A percentile compares a stretch with the other conserved stretches of the same genome.
phyloP scores from a whole-genome alignment of 1,140 invertebrate genomes.

The Dryas iulia region DNA sequence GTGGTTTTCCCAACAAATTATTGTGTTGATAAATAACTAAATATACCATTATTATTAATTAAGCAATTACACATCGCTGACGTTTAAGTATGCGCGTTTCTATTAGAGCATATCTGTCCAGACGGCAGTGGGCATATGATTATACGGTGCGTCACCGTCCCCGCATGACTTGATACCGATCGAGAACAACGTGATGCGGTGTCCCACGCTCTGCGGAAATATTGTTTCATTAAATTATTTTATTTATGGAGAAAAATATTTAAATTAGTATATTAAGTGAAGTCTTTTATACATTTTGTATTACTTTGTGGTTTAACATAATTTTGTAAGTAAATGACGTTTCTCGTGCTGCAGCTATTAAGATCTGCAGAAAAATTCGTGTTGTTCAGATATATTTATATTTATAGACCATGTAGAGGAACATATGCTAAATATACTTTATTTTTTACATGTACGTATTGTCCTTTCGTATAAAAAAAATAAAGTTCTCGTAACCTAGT shows the following conservation, averaged over 20 bases:
- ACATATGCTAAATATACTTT: background rate
- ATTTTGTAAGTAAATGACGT: background rate
- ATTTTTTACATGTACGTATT: background rate
- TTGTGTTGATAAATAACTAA: background rate
- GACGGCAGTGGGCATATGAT: constrained; percentile 14
- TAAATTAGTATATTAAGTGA: background rate
- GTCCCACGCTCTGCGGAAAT: constrained; percentile 21
- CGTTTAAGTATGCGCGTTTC: background rate
- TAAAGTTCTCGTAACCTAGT: no score
- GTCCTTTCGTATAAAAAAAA: no score
- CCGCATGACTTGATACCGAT: constrained; percentile 24
- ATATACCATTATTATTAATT: background rate
- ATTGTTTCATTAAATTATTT: background rate
- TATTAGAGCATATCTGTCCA: background rate
- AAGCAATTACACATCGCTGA: background rate
- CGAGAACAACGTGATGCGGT: constrained; percentile 3
- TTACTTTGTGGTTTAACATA: background rate
- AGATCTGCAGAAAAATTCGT: background rate
- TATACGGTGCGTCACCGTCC: constrained; percentile 22
- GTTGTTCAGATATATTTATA: background rate
- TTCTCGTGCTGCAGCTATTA: background rate
- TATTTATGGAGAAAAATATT: background rate
- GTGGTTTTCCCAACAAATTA: background rate
- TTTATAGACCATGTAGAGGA: background rate
- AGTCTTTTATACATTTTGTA: no score